Percentiles rank a stretch among this genome's conserved stretches.
phyloP scores from a whole-genome alignment of 2,113 vertebrate genomes.

The Physeter macrocephalus region DNA sequence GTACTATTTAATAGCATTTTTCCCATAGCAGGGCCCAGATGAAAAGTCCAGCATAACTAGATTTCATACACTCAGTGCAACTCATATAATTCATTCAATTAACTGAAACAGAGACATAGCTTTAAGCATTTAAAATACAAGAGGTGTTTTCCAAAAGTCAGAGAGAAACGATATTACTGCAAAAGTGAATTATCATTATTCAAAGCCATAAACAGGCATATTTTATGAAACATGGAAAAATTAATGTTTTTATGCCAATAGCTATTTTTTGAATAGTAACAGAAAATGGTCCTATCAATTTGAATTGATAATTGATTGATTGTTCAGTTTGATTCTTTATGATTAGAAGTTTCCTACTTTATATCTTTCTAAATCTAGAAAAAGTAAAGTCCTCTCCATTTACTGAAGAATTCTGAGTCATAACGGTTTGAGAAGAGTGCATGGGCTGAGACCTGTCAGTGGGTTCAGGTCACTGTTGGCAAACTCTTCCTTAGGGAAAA shows the following conservation, averaged over 20 bases:
- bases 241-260: neutral
- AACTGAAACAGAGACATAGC: slow-evolving; percentile 33
- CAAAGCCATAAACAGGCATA: neutral
- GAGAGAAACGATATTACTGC: neutral
- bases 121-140: neutral
- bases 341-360: neutral
- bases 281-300: neutral
- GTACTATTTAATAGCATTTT: neutral
- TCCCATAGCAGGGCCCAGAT: neutral
- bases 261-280: neutral
- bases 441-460: neutral
- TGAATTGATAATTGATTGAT: neutral
- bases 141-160: slow-evolving; percentile 12
- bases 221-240: neutral
- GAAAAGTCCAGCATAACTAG: neutral
- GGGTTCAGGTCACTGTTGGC: neutral
- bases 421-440: neutral
- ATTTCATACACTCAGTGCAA: neutral
- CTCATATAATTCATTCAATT: slow-evolving; percentile 14
- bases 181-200: neutral
- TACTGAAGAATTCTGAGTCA: neutral
- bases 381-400: neutral
- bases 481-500: neutral
- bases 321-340: neutral
- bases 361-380: neutral